Evolutionary conservation across 2,113 vertebrate genomes (phyloP), one percentile per base, ranked within the genome.

Genomic region (Corythaixoides concolor): DNA sequence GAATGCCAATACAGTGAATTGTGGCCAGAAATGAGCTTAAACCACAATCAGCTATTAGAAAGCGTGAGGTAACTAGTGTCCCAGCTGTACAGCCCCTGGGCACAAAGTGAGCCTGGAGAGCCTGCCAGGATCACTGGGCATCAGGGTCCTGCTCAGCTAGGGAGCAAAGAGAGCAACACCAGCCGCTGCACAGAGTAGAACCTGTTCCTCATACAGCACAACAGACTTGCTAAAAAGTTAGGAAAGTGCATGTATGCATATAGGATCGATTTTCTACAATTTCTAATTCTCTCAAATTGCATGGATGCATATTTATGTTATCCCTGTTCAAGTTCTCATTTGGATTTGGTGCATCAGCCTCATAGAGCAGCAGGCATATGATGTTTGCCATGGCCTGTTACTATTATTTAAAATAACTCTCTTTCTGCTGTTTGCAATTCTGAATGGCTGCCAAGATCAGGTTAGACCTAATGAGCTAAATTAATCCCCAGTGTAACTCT

Each of bases 381-480:
- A 33, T 37, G 20, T 59, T 93, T 73, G 85, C 53, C 26, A 13
- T 24, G 26, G 41, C 47, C 82, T 67, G n/a, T 33, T 58, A 69
- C 58, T 58, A 3, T 76, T 74, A 59, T 63, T 91, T 83, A 28
- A 52, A 86, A 80, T 47, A 83, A 45, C 60, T 53, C 5, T 73
- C 41, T 67, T 63, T 73, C 70, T 86, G 82, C 79, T 86, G 27
- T 84, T 84, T 84, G 72, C 37, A 23, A 23, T 89, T 79, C 68
- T 81, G 83, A 88, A 81, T 60, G 84, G 27, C 76, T 95, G 92
- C 76, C 85, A 94, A 78, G 75, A 77, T 89, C 79, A 79, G 74
- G 80, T 91, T 70, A 87, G 84, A 74, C 49, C 39, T 43, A 24
- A 64, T 41, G 56, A 88, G 73, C 68, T 50, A 92, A 90, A 94